Evolutionary conservation across 2,797 vertebrate genomes (phyloP), one percentile per base, ranked within the genome.

Genomic region (Gadopsis bispinosus): DNA sequence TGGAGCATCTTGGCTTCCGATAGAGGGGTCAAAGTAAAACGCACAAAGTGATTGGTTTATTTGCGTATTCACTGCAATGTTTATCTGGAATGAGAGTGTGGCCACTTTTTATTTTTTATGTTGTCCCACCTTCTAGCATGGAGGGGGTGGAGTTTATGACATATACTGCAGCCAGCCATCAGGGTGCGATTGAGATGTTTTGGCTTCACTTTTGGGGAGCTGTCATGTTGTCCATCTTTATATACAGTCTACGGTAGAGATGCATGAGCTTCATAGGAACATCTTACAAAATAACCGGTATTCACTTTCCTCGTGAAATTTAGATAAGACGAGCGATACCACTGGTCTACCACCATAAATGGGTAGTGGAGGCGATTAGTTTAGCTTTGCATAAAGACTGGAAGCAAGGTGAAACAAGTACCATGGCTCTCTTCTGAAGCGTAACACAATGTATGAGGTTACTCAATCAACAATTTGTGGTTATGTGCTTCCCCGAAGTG

Each of bases 1-100:
- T 64, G 17, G 60, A 74, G 80, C 73, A 71, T 72, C 45, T 76
- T 89, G 89, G 83, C 55, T 71, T 31, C 47, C 75, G 26, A 74
- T 19, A 26, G 61, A 74, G 12, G 39, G 37, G 74, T 47, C 58
- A 59, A 43, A 73, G 56, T 26, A 7, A 71, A 76, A 73, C 35
- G 8, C n/a, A 41, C 8, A 69, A 63, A 16, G 35, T 11, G 12
- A 59, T 69, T 20, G 10, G 1, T 64, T 63, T 66, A 8, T 54
- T 4, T 37, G 22, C 2, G 14, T n/a, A 53, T 35, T 41, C 17
- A 31, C 7, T 31, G 33, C 22, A 4, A 4, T 19, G 31, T 31
- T 50, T 26, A 48, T 39, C 7, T 58, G 31, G 22, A 54, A 26
- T 56, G 22, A 39, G 26, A 68, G 26, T 17, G 22, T 65, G 26